Evolutionary conservation across 2,113 vertebrate genomes (phyloP).

Genomic region (Glaucidium brasilianum): DNA sequence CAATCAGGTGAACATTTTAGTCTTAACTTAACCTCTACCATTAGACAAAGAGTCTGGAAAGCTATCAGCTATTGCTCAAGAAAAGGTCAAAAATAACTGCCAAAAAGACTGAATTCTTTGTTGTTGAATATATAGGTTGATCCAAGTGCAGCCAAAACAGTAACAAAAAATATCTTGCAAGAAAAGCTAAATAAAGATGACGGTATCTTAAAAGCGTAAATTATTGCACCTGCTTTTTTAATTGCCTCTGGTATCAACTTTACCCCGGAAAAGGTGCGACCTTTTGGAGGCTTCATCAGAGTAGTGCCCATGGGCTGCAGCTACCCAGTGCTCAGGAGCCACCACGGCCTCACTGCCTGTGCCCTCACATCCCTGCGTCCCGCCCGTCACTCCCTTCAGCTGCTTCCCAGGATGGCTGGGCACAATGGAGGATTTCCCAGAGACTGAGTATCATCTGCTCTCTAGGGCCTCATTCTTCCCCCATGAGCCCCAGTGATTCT

Average conservation of each 20-base stretch:
- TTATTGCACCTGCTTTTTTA: neutral
- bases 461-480: neutral
- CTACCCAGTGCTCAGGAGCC: neutral
- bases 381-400: accelerated
- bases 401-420: neutral
- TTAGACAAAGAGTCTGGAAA: slow-evolving; percentile 11
- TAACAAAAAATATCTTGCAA: neutral
- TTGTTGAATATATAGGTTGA: neutral
- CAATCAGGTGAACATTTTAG: slow-evolving; percentile 22
- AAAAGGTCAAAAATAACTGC: slow-evolving; percentile 41
- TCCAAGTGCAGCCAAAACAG: neutral
- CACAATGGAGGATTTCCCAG: neutral
- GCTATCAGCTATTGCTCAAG: neutral
- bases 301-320: neutral
- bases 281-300: neutral
- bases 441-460: neutral
- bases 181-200: neutral
- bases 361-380: neutral
- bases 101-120: neutral
- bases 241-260: neutral
- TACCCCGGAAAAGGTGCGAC: neutral
- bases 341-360: neutral
- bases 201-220: neutral
- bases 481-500: neutral
- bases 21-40: slow-evolving; percentile 9